Conservation (phyloP, 2,888 invertebrate species). For the Spisula solida region DNA sequence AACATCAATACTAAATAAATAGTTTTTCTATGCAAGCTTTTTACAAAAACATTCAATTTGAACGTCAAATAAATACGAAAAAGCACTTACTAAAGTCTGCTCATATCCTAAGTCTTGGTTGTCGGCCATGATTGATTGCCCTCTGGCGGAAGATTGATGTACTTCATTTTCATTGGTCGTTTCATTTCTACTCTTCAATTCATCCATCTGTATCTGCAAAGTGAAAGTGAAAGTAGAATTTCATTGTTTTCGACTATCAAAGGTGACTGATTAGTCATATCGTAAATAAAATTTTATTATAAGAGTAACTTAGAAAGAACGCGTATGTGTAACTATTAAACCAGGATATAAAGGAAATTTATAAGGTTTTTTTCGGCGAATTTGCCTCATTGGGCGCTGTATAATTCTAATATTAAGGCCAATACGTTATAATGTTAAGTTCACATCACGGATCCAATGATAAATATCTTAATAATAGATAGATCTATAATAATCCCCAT, state of each 20-base stretch:
- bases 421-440: too few species aligned
- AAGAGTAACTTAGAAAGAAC: too few species aligned
- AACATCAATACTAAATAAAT: not conserved
- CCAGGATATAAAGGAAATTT: too few species aligned
- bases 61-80: not conserved
- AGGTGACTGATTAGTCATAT: too few species aligned
- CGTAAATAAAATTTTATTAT: too few species aligned
- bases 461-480: too few species aligned
- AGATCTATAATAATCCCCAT: too few species aligned
- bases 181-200: constrained; percentile 40
- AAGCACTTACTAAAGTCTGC: constrained; percentile 66
- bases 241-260: not conserved
- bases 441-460: too few species aligned
- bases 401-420: too few species aligned
- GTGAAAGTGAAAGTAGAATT: not conserved
- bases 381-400: too few species aligned
- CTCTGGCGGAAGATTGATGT: constrained; percentile 39
- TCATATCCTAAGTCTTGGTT: constrained; percentile 70
- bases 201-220: constrained; percentile 39
- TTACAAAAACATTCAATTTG: not conserved
- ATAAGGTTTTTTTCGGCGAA: too few species aligned
- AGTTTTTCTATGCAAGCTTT: not conserved
- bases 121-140: constrained; percentile 62
- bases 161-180: constrained; percentile 54
- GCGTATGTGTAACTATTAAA: too few species aligned